Evolutionary conservation across 1,140 invertebrate species (phyloP).

Genomic region (Drosophila busckii): DNA sequence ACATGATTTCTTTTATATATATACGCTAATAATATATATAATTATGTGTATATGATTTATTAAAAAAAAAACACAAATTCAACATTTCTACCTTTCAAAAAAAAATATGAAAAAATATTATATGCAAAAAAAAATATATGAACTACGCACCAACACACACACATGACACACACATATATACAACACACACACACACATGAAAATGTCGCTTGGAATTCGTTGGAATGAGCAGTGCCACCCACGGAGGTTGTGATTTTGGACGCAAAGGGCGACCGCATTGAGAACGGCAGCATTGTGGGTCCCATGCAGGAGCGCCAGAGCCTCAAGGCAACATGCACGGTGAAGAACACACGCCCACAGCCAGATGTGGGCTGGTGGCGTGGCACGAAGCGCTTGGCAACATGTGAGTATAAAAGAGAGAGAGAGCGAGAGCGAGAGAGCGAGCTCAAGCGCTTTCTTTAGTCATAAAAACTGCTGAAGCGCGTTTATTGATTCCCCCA

Average conservation of each 20-base stretch:
- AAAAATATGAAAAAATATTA: constrained; percentile 14
- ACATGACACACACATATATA: constrained; percentile 9
- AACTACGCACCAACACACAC: constrained; percentile 28
- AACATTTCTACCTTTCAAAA: constrained; percentile 52
- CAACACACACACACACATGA: constrained; percentile 15
- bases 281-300: constrained; percentile 67
- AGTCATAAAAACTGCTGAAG: constrained; percentile 53
- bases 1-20: constrained; percentile 8
- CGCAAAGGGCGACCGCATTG: constrained; percentile 71
- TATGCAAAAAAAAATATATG: constrained; percentile 22
- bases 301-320: constrained; percentile 73
- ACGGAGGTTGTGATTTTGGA: constrained; percentile 72
- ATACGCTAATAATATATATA: constrained; percentile 24
- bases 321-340: constrained; percentile 66
- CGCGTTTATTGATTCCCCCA: constrained; percentile 53
- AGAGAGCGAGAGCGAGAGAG: no score
- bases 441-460: no score
- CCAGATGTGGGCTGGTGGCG: constrained; percentile 75
- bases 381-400: constrained; percentile 63
- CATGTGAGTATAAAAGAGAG: constrained; percentile 76
- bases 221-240: constrained; percentile 66
- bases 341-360: constrained; percentile 66
- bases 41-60: constrained; percentile 54
- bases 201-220: constrained; percentile 21
- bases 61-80: constrained; percentile 52